These are phyloP conservation scores for Pemphigus obesinymphae DNA, from an alignment of 1,140 invertebrate genomes.

Conservation along the genomic window DNA sequence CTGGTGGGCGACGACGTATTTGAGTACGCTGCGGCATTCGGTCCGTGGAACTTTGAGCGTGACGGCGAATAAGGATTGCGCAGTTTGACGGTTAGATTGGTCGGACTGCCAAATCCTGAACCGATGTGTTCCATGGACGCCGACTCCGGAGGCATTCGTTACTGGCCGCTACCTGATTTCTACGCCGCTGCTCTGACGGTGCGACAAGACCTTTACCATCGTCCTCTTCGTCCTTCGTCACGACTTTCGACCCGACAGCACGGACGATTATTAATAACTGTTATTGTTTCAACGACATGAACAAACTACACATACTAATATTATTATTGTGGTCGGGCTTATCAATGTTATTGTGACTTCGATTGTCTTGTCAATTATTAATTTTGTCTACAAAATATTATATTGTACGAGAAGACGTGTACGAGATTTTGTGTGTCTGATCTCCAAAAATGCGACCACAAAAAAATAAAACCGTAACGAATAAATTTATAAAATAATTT, in stretches of 20 bases:
- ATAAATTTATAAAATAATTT: background rate
- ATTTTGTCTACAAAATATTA: background rate
- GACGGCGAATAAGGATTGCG: constrained; percentile 10
- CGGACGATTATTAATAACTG: background rate
- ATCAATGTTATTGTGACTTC: background rate
- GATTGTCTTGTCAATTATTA: background rate
- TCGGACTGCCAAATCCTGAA: constrained; percentile 4
- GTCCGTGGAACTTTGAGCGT: background rate
- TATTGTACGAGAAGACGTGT: too few species aligned
- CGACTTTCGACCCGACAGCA: background rate
- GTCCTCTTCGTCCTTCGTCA: background rate
- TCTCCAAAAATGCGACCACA: background rate
- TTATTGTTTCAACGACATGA: background rate
- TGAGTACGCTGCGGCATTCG: background rate
- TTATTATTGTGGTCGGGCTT: background rate
- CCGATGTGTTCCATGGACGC: constrained; percentile 50
- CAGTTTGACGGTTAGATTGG: background rate
- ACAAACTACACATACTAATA: background rate
- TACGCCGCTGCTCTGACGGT: background rate
- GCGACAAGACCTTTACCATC: too few species aligned
- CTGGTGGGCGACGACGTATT: too few species aligned
- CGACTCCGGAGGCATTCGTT: constrained; percentile 51
- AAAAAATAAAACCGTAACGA: background rate
- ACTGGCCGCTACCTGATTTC: constrained; percentile 27
- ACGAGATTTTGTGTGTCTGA: background rate